phyloP scores from a whole-genome alignment of 1,140 invertebrate species.

The Atta texana region DNA sequence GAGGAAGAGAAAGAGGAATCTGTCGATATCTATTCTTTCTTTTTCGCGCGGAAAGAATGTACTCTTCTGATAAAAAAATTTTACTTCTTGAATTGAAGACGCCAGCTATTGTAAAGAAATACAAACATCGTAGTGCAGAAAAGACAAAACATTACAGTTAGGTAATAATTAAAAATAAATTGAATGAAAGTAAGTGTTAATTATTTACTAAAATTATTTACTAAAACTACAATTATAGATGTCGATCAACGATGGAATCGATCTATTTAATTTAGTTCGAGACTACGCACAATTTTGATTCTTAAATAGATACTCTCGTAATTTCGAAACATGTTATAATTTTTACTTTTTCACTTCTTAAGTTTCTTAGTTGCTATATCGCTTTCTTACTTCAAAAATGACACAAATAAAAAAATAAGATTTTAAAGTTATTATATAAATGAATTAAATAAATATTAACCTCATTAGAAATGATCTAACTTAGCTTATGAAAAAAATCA shows the following conservation, averaged over 20 bases:
- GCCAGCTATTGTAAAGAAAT: not conserved
- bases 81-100: conserved; percentile 18
- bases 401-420: too few relatives aligned
- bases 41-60: not conserved
- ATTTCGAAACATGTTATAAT: not conserved
- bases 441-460: too few relatives aligned
- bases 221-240: not conserved
- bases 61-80: not conserved
- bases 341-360: too few relatives aligned
- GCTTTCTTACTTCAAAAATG: too few relatives aligned
- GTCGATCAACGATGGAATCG: not conserved
- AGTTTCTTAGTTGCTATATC: too few relatives aligned
- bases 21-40: not conserved
- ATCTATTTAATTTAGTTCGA: not conserved
- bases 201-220: not conserved
- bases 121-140: not conserved
- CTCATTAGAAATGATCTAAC: too few relatives aligned
- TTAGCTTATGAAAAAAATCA: too few relatives aligned
- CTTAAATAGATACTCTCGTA: not conserved
- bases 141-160: not conserved
- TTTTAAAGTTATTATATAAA: too few relatives aligned
- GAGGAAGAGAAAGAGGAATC: not conserved
- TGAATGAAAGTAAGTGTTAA: not conserved
- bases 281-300: not conserved
- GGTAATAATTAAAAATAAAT: not conserved